A percentile compares a stretch with the other conserved stretches of the same genome.
Evolutionary conservation across 1,140 invertebrate species (phyloP).

Genomic region (Drosophila nasuta): DNA sequence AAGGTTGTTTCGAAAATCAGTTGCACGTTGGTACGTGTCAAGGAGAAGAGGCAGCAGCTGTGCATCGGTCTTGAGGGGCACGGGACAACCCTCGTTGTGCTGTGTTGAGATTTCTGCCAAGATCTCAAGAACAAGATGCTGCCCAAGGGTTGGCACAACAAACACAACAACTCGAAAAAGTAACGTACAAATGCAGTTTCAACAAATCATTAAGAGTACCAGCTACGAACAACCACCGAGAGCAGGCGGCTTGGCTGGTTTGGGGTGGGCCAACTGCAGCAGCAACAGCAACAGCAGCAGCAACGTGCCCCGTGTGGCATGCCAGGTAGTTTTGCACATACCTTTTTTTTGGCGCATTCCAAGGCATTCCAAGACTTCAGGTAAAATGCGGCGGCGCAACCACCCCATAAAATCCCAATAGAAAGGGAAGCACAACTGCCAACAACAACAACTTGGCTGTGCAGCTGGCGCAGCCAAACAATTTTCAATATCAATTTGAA

Average conservation of each 20-base stretch:
- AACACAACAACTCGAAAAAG: constrained; percentile 29
- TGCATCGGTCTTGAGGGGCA: constrained; percentile 25
- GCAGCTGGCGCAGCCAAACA: constrained; percentile 51
- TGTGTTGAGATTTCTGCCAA: constrained; percentile 48
- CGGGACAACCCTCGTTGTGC: constrained; percentile 41
- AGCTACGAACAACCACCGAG: constrained; percentile 26
- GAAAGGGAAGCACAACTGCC: constrained; percentile 11
- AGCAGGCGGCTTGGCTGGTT: constrained; percentile 41
- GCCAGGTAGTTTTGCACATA: constrained; percentile 82
- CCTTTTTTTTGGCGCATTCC: constrained; percentile 78
- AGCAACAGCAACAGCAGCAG: neutral
- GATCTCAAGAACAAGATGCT: constrained; percentile 52
- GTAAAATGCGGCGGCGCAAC: constrained; percentile 67
- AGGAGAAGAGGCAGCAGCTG: constrained; percentile 36
- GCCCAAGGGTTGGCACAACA: constrained; percentile 50
- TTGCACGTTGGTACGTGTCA: constrained; percentile 55
- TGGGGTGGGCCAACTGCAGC: constrained; percentile 66
- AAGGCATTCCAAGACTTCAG: constrained; percentile 54
- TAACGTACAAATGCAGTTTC: constrained; percentile 73
- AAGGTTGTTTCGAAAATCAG: constrained; percentile 19
- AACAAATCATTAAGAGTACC: constrained; percentile 46
- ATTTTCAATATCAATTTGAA: constrained; percentile 44
- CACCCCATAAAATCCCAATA: constrained; percentile 41
- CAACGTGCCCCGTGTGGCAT: constrained; percentile 38
- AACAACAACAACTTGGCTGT: constrained; percentile 9